phyloP scores from a whole-genome alignment of 2,113 vertebrate genomes.

The Pogona vitticeps region DNA sequence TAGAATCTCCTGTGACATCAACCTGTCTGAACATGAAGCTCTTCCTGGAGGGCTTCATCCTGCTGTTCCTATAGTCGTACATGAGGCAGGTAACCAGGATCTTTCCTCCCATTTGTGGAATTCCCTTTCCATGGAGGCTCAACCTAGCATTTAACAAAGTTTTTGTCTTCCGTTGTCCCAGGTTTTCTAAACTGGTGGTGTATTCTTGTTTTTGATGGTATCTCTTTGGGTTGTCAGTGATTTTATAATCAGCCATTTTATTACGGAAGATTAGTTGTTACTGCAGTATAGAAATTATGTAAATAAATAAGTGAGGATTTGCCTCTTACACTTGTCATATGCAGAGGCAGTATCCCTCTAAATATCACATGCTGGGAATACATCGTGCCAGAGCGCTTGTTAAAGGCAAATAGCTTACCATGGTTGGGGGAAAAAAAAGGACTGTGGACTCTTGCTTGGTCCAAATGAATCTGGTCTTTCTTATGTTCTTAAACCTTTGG shows the following conservation, averaged over 20 bases:
- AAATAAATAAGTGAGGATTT: background rate
- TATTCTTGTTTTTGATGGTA: background rate
- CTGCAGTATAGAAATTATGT: background rate
- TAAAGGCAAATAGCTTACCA: background rate
- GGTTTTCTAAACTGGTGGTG: background rate
- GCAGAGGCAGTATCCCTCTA: background rate
- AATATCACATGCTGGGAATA: background rate
- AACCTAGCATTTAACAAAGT: background rate
- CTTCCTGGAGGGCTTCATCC: background rate
- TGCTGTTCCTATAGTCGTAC: background rate
- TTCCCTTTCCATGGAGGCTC: background rate
- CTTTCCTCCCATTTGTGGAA: background rate
- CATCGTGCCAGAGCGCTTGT: background rate
- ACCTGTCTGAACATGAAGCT: background rate
- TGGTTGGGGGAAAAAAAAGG: background rate
- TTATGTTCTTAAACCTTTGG: background rate
- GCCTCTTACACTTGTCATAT: background rate
- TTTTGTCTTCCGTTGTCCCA: background rate
- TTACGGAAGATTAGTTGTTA: background rate
- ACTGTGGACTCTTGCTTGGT: background rate
- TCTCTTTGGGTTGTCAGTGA: background rate
- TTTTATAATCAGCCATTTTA: background rate
- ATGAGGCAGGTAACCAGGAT: background rate
- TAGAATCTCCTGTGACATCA: background rate
- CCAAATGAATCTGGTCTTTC: background rate